These are phyloP conservation scores for Eristalis pertinax DNA, from an alignment of 2,888 invertebrate genomes.

Conservation along the genomic window DNA sequence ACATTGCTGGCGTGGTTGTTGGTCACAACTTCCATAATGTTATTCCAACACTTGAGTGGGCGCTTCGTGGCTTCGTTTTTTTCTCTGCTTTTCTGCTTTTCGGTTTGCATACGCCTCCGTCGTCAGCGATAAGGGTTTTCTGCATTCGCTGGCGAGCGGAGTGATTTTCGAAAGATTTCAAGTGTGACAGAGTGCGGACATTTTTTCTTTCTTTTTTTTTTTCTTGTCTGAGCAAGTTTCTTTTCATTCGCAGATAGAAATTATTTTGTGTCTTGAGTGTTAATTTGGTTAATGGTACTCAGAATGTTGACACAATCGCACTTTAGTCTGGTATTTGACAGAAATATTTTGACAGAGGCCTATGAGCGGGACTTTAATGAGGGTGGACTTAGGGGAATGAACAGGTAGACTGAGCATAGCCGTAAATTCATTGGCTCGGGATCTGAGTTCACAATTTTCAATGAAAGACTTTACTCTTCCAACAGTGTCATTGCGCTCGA, in stretches of 20 bases:
- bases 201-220: not conserved
- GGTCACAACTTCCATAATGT: slow-evolving; percentile 43
- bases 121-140: not conserved
- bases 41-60: slow-evolving; percentile 29
- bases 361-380: not conserved
- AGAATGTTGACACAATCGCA: not conserved
- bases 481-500: too few species aligned
- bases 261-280: not conserved
- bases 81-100: not conserved
- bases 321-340: not conserved
- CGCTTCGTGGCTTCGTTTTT: not conserved
- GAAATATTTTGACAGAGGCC: not conserved
- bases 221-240: not conserved
- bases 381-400: too few species aligned
- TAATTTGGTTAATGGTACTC: not conserved
- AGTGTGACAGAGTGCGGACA: not conserved
- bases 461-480: too few species aligned
- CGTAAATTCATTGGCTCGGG: too few species aligned
- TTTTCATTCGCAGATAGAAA: not conserved
- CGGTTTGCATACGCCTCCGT: not conserved
- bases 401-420: too few species aligned
- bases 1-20: slow-evolving; percentile 21
- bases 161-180: not conserved
- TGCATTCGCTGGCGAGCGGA: not conserved
- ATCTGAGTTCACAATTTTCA: too few species aligned